phyloP scores from a whole-genome alignment of 1,140 invertebrate genomes.

The Bombus fervidus region DNA sequence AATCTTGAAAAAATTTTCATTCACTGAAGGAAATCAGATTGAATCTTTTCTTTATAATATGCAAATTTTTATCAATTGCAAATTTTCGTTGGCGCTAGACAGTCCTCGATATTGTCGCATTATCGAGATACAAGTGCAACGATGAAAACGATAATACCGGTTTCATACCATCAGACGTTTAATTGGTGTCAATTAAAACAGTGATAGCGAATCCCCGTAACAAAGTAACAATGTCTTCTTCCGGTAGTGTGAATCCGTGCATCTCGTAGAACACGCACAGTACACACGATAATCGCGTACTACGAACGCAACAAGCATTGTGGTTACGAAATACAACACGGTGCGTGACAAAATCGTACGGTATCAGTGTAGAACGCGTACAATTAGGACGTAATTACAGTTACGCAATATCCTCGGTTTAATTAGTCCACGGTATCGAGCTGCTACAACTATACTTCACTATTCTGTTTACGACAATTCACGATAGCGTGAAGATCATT shows the following conservation, averaged over 20 bases:
- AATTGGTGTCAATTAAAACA: background rate
- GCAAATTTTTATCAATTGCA: too few relatives aligned
- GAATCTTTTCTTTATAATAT: background rate
- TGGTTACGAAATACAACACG: slow-evolving; percentile 7
- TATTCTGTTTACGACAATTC: background rate
- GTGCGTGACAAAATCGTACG: slow-evolving; percentile 1
- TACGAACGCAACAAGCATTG: slow-evolving; percentile 13
- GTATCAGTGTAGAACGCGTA: background rate
- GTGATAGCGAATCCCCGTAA: background rate
- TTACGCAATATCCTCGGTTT: slow-evolving; percentile 28
- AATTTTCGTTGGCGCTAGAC: too few relatives aligned
- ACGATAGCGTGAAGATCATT: background rate
- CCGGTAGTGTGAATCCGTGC: background rate
- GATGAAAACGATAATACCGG: too few relatives aligned
- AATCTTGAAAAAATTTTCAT: background rate
- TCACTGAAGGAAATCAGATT: background rate
- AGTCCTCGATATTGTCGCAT: too few relatives aligned
- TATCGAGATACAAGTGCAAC: too few relatives aligned
- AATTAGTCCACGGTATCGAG: slow-evolving; percentile 2
- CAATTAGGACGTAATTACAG: slow-evolving; percentile 21
- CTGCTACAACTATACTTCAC: background rate
- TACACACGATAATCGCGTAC: slow-evolving; percentile 1
- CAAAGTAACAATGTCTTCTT: background rate
- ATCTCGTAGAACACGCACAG: background rate
- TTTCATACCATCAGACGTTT: too few relatives aligned